Conservation (phyloP, 2,888 invertebrate genomes). For the Cheilosia grossa region DNA sequence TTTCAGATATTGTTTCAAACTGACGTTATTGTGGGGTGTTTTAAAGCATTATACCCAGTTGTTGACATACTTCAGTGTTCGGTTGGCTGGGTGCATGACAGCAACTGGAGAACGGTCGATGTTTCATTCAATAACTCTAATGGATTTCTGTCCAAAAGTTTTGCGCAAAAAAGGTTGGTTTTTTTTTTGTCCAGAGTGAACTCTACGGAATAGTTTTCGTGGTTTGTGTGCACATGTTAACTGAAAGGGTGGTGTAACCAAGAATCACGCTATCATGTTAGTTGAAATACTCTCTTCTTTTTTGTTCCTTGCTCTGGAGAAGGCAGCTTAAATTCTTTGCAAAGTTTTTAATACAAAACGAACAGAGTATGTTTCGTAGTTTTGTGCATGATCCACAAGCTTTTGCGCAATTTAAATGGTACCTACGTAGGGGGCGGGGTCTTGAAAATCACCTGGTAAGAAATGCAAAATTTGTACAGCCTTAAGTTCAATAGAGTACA, state of each 20-base stretch:
- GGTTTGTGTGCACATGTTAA: slow-evolving; percentile 55
- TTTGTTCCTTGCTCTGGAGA: slow-evolving; percentile 2
- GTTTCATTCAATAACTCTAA: slow-evolving; percentile 70
- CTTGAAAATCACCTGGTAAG: too few relatives aligned
- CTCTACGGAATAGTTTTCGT: slow-evolving; percentile 42
- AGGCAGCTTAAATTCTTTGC: background rate
- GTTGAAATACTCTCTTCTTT: background rate
- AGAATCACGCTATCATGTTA: slow-evolving; percentile 53
- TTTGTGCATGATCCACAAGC: background rate
- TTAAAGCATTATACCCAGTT: slow-evolving; percentile 17
- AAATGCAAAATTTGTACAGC: too few relatives aligned
- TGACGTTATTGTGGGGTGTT: slow-evolving; percentile 10
- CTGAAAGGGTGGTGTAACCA: slow-evolving; percentile 41
- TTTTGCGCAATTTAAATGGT: too few relatives aligned
- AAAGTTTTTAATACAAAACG: background rate
- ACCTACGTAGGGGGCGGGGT: too few relatives aligned
- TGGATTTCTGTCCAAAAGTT: slow-evolving; percentile 66
- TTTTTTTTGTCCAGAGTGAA: background rate
- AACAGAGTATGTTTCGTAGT: background rate
- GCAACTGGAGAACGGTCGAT: slow-evolving; percentile 39
- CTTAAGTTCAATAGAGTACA: too few relatives aligned
- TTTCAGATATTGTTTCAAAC: slow-evolving; percentile 36
- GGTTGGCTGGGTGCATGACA: slow-evolving; percentile 50
- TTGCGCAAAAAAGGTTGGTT: slow-evolving; percentile 37
- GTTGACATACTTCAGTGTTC: slow-evolving; percentile 51